phyloP scores from a whole-genome alignment of 2,797 vertebrate genomes.

The Tadarida brasiliensis region DNA sequence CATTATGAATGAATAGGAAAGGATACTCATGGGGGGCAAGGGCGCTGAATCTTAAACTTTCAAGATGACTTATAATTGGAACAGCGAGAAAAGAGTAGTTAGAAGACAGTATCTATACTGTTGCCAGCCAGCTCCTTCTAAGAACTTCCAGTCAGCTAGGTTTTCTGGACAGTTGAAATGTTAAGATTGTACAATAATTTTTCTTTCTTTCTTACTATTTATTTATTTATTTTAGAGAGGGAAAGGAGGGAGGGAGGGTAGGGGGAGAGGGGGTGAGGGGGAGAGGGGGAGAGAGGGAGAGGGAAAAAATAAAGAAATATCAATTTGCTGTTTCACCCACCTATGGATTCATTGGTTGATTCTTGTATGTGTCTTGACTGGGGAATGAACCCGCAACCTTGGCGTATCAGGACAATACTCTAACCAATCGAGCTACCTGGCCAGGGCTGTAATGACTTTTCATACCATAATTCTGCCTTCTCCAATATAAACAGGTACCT shows the following conservation, averaged over 20 bases:
- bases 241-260: too few species aligned
- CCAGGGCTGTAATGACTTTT: conserved; percentile 9
- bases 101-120: neutral
- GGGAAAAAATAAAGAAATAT: too few species aligned
- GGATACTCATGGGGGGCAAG: neutral
- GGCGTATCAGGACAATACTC: neutral
- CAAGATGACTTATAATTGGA: neutral
- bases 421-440: neutral
- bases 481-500: conserved; percentile 13
- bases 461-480: conserved; percentile 19
- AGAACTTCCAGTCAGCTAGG: neutral
- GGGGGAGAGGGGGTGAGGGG: too few species aligned
- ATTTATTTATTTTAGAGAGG: too few species aligned
- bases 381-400: neutral
- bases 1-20: neutral
- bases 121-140: neutral
- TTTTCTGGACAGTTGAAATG: conserved; percentile 45
- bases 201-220: neutral
- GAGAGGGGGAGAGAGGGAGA: too few species aligned
- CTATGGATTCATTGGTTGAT: neutral
- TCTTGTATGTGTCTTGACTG: neutral
- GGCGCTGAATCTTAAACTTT: neutral
- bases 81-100: neutral
- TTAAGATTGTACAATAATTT: neutral
- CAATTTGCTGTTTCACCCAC: too few species aligned